Conservation (phyloP, 2,888 invertebrate genomes). For the Laothoe populi region DNA sequence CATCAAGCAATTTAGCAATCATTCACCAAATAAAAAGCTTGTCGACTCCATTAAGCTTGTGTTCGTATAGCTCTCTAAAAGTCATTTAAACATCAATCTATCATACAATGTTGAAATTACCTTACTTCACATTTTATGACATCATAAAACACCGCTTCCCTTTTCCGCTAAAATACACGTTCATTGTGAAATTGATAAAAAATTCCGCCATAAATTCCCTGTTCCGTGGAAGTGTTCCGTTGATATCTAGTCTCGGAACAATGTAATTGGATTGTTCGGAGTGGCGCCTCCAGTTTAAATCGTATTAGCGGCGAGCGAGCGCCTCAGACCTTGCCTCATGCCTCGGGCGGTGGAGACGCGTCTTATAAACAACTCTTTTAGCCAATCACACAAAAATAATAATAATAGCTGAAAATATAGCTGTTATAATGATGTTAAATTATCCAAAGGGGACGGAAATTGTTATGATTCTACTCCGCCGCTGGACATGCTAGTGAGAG, state of each 20-base stretch:
- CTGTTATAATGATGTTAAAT: conserved; percentile 1
- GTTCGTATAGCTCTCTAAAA: neutral
- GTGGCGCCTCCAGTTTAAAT: conserved; percentile 20
- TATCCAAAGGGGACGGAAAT: too few species aligned
- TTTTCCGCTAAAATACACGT: conserved; percentile 15
- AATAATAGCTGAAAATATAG: neutral
- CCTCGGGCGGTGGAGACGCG: conserved; percentile 8
- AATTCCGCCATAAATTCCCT: conserved; percentile 16
- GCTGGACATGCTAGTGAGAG: too few species aligned
- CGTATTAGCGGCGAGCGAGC: conserved; percentile 23
- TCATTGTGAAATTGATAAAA: conserved; percentile 23
- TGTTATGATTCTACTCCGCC: too few species aligned
- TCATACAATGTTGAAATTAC: conserved; percentile 6
- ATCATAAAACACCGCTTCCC: neutral
- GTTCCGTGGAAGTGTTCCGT: conserved; percentile 17
- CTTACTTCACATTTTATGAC: neutral
- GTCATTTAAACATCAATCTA: neutral
- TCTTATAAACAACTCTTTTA: conserved; percentile 7
- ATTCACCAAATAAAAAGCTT: too few species aligned
- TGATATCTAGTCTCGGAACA: conserved; percentile 24
- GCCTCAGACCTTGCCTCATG: conserved; percentile 1
- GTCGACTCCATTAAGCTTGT: too few species aligned
- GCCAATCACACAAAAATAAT: neutral
- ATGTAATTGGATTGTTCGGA: conserved; percentile 23
- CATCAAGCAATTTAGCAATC: too few species aligned